Conservation (phyloP, 2,888 invertebrate genomes). For the Urechis unicinctus region DNA sequence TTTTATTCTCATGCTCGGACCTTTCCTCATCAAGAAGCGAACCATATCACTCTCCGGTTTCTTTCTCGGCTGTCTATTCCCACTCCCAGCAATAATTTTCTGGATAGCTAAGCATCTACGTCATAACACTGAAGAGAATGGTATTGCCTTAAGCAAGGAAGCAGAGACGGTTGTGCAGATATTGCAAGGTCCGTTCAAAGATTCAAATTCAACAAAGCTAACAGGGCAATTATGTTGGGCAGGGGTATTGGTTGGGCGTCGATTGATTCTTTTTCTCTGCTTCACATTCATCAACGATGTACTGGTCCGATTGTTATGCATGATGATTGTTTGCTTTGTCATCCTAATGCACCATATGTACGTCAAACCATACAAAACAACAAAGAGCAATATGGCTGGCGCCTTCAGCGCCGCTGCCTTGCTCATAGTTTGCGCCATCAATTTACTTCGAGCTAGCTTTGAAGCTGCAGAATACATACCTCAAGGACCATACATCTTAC, state of each 20-base stretch:
- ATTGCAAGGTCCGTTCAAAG: constrained; percentile 14
- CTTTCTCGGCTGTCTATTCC: constrained; percentile 12
- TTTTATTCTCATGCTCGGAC: constrained; percentile 14
- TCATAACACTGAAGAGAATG: neutral
- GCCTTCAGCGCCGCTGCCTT: constrained; percentile 10
- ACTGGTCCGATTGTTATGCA: constrained; percentile 9
- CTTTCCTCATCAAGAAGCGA: constrained; percentile 8
- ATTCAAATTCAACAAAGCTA: neutral
- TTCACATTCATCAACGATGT: constrained; percentile 14
- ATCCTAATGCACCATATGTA: constrained; percentile 14
- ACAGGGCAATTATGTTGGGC: constrained; percentile 12
- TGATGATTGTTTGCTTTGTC: constrained; percentile 11
- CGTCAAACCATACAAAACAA: constrained; percentile 10
- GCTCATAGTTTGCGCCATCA: constrained; percentile 12
- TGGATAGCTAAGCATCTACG: constrained; percentile 3
- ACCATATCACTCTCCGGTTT: constrained; percentile 7
- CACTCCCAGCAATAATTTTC: constrained; percentile 5
- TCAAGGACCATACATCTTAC: constrained; percentile 7
- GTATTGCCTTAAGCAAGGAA: constrained; percentile 2
- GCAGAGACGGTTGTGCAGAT: constrained; percentile 8
- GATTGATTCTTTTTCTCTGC: constrained; percentile 13
- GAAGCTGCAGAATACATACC: constrained; percentile 13
- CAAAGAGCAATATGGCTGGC: constrained; percentile 9
- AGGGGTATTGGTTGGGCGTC: constrained; percentile 7
- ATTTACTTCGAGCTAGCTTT: constrained; percentile 11